Percentiles rank a stretch among this genome's conserved stretches.
phyloP scores from a whole-genome alignment of 2,113 vertebrate species.

The Embiotoca jacksoni region DNA sequence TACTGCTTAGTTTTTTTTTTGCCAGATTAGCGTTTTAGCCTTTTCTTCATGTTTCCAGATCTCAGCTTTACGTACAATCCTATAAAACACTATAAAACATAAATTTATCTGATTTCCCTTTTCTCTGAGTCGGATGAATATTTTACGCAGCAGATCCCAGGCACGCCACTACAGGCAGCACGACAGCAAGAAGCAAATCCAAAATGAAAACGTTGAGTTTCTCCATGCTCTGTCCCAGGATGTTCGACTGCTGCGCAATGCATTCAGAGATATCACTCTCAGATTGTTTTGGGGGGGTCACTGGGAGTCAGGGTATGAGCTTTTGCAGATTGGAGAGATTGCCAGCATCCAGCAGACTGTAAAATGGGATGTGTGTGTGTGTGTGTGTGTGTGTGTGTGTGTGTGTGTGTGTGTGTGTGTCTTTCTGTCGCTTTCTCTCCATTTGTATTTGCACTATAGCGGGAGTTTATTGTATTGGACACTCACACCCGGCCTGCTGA shows the following conservation, averaged over 20 bases:
- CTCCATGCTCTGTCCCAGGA: constrained; percentile 44
- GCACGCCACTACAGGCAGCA: not conserved
- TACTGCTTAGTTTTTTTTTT: too few relatives aligned
- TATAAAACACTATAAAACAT: not conserved
- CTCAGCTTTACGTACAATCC: too few relatives aligned
- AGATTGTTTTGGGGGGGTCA: constrained; percentile 70
- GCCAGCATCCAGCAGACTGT: constrained; percentile 75
- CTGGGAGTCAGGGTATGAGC: constrained; percentile 65
- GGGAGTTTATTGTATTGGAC: constrained; percentile 39
- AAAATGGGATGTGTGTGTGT: constrained; percentile 75
- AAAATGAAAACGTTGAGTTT: constrained; percentile 19
- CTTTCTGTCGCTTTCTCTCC: constrained; percentile 2
- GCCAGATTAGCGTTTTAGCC: too few relatives aligned
- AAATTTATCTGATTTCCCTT: not conserved
- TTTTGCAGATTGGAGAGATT: constrained; percentile 67
- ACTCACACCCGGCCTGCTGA: constrained; percentile 2
- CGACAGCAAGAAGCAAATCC: not conserved
- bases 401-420: constrained; percentile 17
- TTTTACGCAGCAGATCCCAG: not conserved
- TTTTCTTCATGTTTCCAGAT: too few relatives aligned
- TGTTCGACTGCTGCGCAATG: constrained; percentile 63
- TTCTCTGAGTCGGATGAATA: not conserved
- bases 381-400: constrained; percentile 30
- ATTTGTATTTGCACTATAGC: constrained; percentile 7
- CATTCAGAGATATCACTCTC: constrained; percentile 65